Evolutionary conservation across 2,888 invertebrate species (phyloP), one percentile per base, ranked within the genome.

Genomic region (Cataglyphis cursor): DNA sequence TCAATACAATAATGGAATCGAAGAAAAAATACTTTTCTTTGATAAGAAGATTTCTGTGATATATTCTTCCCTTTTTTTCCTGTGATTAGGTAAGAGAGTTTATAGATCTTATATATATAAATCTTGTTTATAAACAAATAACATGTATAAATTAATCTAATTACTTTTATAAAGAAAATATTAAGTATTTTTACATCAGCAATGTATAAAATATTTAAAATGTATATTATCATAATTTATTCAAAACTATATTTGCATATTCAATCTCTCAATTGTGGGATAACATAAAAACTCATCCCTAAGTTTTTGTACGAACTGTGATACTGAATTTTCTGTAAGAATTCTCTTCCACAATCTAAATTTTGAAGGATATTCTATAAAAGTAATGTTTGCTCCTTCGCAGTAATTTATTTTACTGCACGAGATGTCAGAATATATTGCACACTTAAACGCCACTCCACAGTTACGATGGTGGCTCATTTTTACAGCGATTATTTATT

Each of bases 401-500:
- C 41, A 15, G 21, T 66, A 76, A 76, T 76, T 76, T 76, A 54
- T 66, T 76, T 57, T 38, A 66, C 28, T 31, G 28, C 66, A 10
- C 54, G 35, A 64, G 48, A 75, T 64, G 48, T 75, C 48, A 38
- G 54, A 38, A 76, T 57, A 76, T 65, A 75, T 38, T 65, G 38
- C 76, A 66, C 54, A 76, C 66, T 76, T 66, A 61, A 66, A 57
- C 41, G 65, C 38, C 54, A 41, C 54, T 66, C 28, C 24, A 28
- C 21, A 57, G 66, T 65, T 66, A 54, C 54, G 41, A 66, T 12
- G 15, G 24, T n/a, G 54, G 24, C 54, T 65, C 41, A 5, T 76
- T 76, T 66, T 66, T 76, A 76, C n/a, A 24, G 15, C 28, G 15
- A 15, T n/a, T n/a, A 38, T 76, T 76, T 76, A 66, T 76, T 66